Conservation (phyloP, 1,140 invertebrate genomes). For the Lordiphosa stackelbergi region DNA sequence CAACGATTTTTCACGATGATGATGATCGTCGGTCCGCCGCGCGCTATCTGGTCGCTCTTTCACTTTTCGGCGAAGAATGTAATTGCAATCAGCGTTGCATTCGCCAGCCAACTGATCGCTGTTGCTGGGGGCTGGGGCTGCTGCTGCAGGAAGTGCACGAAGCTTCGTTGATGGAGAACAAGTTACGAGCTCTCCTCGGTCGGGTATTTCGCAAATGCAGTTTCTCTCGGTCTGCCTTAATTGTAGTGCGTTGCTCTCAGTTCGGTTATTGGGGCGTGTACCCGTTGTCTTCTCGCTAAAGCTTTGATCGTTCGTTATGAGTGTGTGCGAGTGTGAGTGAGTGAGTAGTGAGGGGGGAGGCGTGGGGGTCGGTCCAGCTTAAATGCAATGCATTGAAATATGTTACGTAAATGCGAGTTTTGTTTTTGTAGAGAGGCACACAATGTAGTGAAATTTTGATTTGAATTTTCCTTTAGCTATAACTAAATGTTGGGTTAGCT, state of each 20-base stretch:
- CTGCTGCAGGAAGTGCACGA: conserved; percentile 64
- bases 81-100: conserved; percentile 71
- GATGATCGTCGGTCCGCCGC: conserved; percentile 29
- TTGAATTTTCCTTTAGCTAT: conserved; percentile 23
- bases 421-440: conserved; percentile 8
- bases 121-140: conserved; percentile 46
- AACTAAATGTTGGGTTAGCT: not conserved
- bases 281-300: conserved; percentile 30
- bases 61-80: conserved; percentile 59
- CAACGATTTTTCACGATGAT: conserved; percentile 16
- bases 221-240: conserved; percentile 12
- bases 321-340: not conserved
- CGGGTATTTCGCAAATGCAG: conserved; percentile 27
- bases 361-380: conserved; percentile 19
- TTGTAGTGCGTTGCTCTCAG: conserved; percentile 27
- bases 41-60: conserved; percentile 12
- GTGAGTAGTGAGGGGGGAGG: conserved; percentile 6
- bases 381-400: conserved; percentile 21
- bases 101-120: conserved; percentile 67
- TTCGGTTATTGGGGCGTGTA: conserved; percentile 43
- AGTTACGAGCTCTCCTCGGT: conserved; percentile 45
- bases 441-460: conserved; percentile 56
- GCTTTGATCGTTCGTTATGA: conserved; percentile 58
- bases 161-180: conserved; percentile 50
- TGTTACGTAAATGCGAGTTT: conserved; percentile 45